Evolutionary conservation across 2,113 vertebrate genomes (phyloP).

Genomic region (Mormyrus lacerda): DNA sequence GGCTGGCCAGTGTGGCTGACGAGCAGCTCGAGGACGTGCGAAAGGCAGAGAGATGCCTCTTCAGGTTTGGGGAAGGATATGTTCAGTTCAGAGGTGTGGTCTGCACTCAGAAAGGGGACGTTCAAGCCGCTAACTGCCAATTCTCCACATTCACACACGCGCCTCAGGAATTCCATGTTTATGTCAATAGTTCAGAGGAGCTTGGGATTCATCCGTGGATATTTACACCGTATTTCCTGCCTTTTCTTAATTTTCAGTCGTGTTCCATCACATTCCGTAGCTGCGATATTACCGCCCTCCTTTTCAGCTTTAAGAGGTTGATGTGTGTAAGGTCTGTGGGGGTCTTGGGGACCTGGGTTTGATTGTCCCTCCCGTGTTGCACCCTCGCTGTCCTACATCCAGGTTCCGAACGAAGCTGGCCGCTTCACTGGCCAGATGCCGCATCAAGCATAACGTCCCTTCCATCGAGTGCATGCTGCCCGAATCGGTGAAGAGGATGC

Average conservation of each 20-base stretch:
- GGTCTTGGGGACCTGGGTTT: background rate
- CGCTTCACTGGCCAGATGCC: slow-evolving; percentile 75
- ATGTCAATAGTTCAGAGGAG: background rate
- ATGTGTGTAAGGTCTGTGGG: background rate
- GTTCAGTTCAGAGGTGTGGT: background rate
- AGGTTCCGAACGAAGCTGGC: slow-evolving; percentile 81
- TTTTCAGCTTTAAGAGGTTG: background rate
- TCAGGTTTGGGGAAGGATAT: slow-evolving; percentile 50
- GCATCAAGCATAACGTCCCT: slow-evolving; percentile 73
- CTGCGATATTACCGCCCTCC: background rate
- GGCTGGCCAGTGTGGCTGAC: slow-evolving; percentile 37
- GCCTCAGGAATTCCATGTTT: background rate
- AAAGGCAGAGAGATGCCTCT: slow-evolving; percentile 66
- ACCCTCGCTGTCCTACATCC: background rate
- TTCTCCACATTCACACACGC: background rate
- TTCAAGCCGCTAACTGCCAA: background rate
- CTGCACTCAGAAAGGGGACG: background rate
- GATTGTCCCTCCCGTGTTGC: background rate
- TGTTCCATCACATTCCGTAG: background rate
- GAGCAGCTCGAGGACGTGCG: slow-evolving; percentile 61
- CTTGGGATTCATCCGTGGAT: background rate
- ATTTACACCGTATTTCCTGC: background rate
- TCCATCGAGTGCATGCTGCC: slow-evolving; percentile 73
- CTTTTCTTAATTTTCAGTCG: background rate
- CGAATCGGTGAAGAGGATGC: slow-evolving; percentile 63